Evolutionary conservation across 37 sponge, comb jelly and placozoan species (phyloP).

Genomic region (Amphimedon queenslandica): DNA sequence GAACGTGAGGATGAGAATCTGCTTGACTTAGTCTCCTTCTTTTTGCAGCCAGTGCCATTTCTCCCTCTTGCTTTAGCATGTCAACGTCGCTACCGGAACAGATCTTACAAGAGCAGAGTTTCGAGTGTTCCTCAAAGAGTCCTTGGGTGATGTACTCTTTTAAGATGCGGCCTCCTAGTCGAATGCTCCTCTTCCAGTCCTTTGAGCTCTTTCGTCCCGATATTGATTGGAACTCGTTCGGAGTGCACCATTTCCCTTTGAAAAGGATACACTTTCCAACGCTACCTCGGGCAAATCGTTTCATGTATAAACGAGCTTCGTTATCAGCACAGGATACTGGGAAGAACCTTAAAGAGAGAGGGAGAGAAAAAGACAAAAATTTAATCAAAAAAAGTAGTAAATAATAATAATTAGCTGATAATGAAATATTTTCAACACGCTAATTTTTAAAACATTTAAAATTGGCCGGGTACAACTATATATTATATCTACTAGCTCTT

Average conservation of each 20-base stretch:
- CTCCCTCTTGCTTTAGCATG: slow-evolving; percentile 33
- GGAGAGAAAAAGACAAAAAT: too few relatives aligned
- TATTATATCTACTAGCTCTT: too few relatives aligned
- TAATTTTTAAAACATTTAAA: too few relatives aligned
- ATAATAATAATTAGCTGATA: too few relatives aligned
- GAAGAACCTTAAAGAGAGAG: too few relatives aligned
- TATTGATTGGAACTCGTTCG: slow-evolving; percentile 86
- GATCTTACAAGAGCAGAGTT: slow-evolving; percentile 50
- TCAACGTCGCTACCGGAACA: slow-evolving; percentile 48
- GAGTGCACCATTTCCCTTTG: slow-evolving; percentile 76
- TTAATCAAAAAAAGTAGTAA: too few relatives aligned
- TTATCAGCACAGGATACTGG: slow-evolving; percentile 64
- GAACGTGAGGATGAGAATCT: slow-evolving; percentile 1
- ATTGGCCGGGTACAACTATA: too few relatives aligned
- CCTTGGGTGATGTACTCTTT: slow-evolving; percentile 63
- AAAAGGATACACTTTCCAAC: slow-evolving; percentile 78
- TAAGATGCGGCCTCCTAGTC: slow-evolving; percentile 50
- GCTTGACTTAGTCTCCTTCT: slow-evolving; percentile 51
- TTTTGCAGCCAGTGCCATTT: slow-evolving; percentile 44
- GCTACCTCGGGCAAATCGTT: slow-evolving; percentile 77
- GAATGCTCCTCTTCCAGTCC: slow-evolving; percentile 94
- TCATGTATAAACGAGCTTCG: slow-evolving; percentile 69
- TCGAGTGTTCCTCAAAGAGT: slow-evolving; percentile 54
- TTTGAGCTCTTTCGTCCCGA: slow-evolving; percentile 80
- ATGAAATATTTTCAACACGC: too few relatives aligned